Percentiles rank a stretch among this genome's conserved stretches.
phyloP scores from a whole-genome alignment of 2,888 invertebrate genomes.

The Volucella zonaria region DNA sequence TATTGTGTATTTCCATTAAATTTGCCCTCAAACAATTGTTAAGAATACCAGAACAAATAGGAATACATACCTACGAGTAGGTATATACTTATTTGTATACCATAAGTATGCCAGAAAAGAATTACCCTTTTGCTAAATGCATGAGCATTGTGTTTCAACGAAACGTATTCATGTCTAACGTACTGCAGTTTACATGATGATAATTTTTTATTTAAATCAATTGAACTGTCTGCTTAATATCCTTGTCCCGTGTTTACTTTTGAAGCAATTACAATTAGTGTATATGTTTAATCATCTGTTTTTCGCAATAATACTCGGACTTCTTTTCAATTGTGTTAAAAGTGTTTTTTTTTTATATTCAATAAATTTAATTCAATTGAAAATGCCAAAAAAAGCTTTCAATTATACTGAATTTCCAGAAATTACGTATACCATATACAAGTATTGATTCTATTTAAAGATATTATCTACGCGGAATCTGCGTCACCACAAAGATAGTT shows the following conservation, averaged over 20 bases:
- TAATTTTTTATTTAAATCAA: conserved; percentile 13
- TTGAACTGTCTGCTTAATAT: conserved; percentile 7
- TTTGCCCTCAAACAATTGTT: conserved; percentile 54
- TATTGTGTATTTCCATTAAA: conserved; percentile 62
- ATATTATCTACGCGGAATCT: no score
- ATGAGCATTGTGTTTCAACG: no score
- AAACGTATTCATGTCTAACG: neutral
- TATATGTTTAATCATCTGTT: neutral
- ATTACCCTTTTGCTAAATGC: neutral
- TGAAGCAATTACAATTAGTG: neutral
- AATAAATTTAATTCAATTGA: no score
- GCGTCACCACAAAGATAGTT: no score
- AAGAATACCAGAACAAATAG: conserved; percentile 3
- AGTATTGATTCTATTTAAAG: no score
- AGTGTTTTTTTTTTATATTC: no score
- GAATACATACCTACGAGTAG: conserved; percentile 7
- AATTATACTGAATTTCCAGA: no score
- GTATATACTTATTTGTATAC: neutral
- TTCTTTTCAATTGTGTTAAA: no score
- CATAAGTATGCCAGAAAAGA: neutral
- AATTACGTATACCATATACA: no score
- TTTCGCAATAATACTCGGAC: no score
- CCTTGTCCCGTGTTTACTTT: conserved; percentile 34
- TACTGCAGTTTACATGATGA: conserved; percentile 8
- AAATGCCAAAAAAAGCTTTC: no score